Evolutionary conservation across 2,888 invertebrate genomes (phyloP), one percentile per base, ranked within the genome.

Genomic region (Chloroclystis v-ata): DNA sequence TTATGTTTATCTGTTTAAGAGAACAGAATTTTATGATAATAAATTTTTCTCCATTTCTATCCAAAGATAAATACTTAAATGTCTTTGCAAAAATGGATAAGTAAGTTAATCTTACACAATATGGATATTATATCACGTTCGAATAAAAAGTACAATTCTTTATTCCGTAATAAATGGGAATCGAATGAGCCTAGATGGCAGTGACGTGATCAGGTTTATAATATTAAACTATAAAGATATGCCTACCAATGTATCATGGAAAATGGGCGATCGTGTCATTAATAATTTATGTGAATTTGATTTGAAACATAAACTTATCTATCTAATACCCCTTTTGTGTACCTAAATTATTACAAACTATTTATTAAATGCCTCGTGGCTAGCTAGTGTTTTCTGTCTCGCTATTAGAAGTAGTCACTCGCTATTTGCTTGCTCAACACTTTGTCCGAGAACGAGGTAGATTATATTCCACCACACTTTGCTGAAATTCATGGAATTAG

Each of bases 81-180:
- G 44, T 47, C 32, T 50, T 51, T 47, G 46, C n/a, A 13, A 42
- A 16, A 37, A 44, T 46, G 48, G 5, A 14, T 9, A 37, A 43
- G 45, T 26, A 35, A 29, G 45, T 43, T 44, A 51, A 55, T 49
- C 35, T 41, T 39, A 35, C 37, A 13, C 35, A 41, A 46, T 48
- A 48, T 10, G 16, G 14, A 16, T 33, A 39, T 47, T 53, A 57
- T 54, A 54, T 54, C 54, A 43, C 38, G 52, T 51, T 57, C 46
- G 37, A 37, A 56, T 52, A 59, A 60, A 59, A 57, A 52, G 66
- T 65, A 70, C 61, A 65, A 68, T 65, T 60, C 63, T 65, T 69
- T 69, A 73, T 68, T 59, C 62, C 65, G 62, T 72, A 64, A 71
- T 72, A 75, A 73, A 76, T 74, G 72, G 63, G 64, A 67, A 64